Evolutionary conservation across 2,113 vertebrate species (phyloP).

Genomic region (Hydropotes inermis): DNA sequence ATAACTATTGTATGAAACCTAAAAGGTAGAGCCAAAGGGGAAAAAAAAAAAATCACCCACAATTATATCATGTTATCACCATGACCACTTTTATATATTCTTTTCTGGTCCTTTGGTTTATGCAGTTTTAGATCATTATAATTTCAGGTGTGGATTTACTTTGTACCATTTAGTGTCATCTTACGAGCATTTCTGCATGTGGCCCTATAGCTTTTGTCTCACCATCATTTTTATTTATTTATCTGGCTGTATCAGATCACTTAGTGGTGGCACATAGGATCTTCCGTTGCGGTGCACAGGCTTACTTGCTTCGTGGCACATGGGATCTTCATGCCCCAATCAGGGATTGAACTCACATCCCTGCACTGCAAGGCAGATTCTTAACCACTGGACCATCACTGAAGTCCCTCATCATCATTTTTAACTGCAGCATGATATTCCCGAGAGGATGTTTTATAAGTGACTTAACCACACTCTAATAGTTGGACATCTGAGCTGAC

Average conservation of each 20-base stretch:
- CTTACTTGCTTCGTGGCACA: not conserved
- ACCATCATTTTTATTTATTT: not conserved
- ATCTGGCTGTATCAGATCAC: not conserved
- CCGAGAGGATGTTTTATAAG: not conserved
- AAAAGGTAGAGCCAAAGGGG: not conserved
- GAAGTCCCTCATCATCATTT: not conserved
- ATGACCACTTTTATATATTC: not conserved
- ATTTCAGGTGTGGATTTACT: not conserved
- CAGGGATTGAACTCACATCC: not conserved
- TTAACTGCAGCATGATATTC: not conserved
- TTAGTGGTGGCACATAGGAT: not conserved
- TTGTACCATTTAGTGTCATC: not conserved
- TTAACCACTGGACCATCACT: not conserved
- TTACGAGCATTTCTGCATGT: not conserved
- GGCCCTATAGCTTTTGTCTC: not conserved
- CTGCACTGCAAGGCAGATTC: not conserved
- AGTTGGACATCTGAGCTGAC: not conserved
- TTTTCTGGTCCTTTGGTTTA: not conserved
- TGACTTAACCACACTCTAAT: not conserved
- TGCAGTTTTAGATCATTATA: not conserved
- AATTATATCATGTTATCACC: not conserved
- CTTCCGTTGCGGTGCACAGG: accelerated
- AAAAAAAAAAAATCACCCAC: not conserved
- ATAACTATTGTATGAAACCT: not conserved
- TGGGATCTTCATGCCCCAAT: not conserved